Base-by-base conservation (phyloP, 92 coral and sea anemone species). In the Micromussa lordhowensis region DNA sequence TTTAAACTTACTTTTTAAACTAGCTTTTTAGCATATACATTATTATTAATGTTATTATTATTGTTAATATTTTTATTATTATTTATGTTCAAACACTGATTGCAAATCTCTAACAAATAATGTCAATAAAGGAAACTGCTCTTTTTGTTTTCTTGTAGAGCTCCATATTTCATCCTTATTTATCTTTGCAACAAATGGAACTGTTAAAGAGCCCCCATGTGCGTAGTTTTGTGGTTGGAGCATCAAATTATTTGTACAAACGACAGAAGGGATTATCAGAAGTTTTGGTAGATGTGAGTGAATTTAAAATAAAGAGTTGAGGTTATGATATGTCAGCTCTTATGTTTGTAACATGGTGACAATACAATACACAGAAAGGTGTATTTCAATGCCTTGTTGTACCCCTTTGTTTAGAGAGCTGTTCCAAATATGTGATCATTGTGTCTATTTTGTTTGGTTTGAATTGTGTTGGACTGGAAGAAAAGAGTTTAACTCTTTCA, bases 151-250 rank as follows among this genome's bases (percentile, higher is more conserved):
- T 29, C 9, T 61, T 72, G 5, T 81, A 95, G 98, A 94, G 92
- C 58, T 90, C 98, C 55, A 66, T 91, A 5, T 92, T 93, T 66
- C 93, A 93, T 82, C 98, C 98, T 18, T 95, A 95, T 61, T 80
- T 95, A 31, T 95, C 95, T 79, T 84, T 95, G 38, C 98, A 95
- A 91, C 98, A 95, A 92, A 95, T 95, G 95, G 91, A 91, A 5
- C 68, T 86, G 53, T 75, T 95, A 49, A 95, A 95, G 84, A 84
- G 89, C 76, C 86, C 93, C 1, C 83, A 89, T 19, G 92, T 91
- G 53, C 85, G 90, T 36, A 95, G 98, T 75, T 95, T 91, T 78
- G 91, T 94, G 70, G 94, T 93, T 75, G 98, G 96, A 59, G 95
- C 91, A 24, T 95, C 98, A 5, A 95, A 95, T 91, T 91, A 86